phyloP scores from a whole-genome alignment of 2,113 vertebrate species.

The Tyrannus savana region DNA sequence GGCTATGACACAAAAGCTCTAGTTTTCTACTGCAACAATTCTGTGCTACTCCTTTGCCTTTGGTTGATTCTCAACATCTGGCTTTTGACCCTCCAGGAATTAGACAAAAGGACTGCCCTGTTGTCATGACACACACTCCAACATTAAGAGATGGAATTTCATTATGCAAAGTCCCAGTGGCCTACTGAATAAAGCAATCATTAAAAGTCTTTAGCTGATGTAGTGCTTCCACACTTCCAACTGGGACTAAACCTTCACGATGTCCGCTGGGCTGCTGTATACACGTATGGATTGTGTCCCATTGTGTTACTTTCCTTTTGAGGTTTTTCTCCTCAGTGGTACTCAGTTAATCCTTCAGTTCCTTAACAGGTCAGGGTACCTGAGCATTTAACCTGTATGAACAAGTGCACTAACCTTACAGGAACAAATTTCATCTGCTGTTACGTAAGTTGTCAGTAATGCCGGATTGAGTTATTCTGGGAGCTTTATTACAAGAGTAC shows the following conservation, averaged over 20 bases:
- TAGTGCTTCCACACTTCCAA: neutral
- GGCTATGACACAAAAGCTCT: neutral
- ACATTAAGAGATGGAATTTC: neutral
- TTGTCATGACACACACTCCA: neutral
- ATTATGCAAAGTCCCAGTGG: neutral
- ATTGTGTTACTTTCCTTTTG: neutral
- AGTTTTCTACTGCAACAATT: neutral
- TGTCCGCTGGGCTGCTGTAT: neutral
- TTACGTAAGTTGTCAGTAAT: slow-evolving; percentile 15
- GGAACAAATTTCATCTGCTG: neutral
- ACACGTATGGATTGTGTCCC: neutral
- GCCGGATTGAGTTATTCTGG: slow-evolving; percentile 42
- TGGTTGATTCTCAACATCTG: neutral
- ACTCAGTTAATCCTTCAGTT: neutral
- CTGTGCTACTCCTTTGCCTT: neutral
- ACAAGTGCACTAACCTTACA: neutral
- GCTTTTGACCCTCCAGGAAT: neutral
- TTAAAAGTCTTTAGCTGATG: neutral
- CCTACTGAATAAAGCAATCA: neutral
- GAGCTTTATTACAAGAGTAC: neutral
- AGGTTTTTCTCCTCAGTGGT: neutral
- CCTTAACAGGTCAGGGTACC: neutral
- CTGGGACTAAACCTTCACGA: neutral
- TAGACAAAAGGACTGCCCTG: neutral
- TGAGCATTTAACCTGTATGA: neutral